These are phyloP conservation scores for Arvicanthis niloticus DNA, from an alignment of 2,113 vertebrate genomes.

Conservation along the genomic window DNA sequence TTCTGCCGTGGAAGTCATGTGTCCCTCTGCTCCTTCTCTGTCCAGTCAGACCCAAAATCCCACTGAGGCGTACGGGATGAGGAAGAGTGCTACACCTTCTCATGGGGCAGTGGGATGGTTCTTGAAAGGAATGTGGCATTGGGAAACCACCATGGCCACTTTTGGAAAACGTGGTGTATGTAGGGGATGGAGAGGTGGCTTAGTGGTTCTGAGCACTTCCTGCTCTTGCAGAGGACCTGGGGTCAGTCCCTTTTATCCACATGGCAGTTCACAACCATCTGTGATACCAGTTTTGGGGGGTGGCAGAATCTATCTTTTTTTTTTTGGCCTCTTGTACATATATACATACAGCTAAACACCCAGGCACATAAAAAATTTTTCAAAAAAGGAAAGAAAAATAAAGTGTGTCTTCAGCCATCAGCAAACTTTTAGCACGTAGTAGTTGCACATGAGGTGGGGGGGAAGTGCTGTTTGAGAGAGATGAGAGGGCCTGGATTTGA, in stretches of 20 bases:
- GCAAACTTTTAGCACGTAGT: not conserved
- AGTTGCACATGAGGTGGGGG: not conserved
- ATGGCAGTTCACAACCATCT: not conserved
- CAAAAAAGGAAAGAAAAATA: not conserved
- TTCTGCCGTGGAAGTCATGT: not conserved
- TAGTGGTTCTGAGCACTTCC: not conserved
- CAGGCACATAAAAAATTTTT: not conserved
- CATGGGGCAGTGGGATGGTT: not conserved
- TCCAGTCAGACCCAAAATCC: not conserved
- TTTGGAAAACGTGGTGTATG: not conserved
- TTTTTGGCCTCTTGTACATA: not conserved
- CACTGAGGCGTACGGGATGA: not conserved
- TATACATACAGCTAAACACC: not conserved
- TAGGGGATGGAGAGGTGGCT: not conserved
- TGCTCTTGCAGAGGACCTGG: not conserved
- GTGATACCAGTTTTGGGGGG: too few relatives aligned
- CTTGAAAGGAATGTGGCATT: not conserved
- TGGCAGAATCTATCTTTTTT: rapidly evolving
- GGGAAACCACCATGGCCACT: not conserved
- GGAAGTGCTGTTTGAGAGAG: not conserved
- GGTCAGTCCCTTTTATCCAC: not conserved
- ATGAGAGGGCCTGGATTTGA: not conserved
- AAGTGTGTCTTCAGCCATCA: too few relatives aligned
- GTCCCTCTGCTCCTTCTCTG: not conserved
- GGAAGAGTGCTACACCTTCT: not conserved